Evolutionary conservation across 2,797 vertebrate species (phyloP), one percentile per base, ranked within the genome.

Genomic region (Xyrichtys novacula): DNA sequence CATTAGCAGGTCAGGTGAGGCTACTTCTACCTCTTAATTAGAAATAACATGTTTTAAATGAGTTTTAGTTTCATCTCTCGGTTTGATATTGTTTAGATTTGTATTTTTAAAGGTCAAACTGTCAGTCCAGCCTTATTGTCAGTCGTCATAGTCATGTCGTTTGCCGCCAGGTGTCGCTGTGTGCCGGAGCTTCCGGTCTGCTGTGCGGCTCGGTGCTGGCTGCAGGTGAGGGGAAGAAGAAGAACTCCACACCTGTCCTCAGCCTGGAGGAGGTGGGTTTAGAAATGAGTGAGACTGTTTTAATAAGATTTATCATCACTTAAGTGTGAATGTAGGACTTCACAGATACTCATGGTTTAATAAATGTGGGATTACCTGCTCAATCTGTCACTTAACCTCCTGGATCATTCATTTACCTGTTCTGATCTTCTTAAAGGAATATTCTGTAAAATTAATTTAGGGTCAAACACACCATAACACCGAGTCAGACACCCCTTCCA

Each of bases 201-300:
- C 74, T 95, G 73, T 80, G 94, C 56, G 72, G 94, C 74, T 91
- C 91, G 7, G 94, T 96, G 69, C 90, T 93, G 78, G 96, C 96
- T 17, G 90, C 93, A 55, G 67, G 88, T 1, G 93, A 96, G 64
- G 92, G 67, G 62, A 92, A 95, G 60, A 81, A 90, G 74, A 89
- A 88, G 59, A 92, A 66, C 65, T 73, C 28, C 0, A 60, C 42
- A 44, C 63, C 91, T 3, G 23, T 78, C 10, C 71, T 96, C 53
- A 95, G 90, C 85, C 76, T 94, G 38, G 93, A 97, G 76, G 95
- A 98, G 94, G 97, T 97, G 85, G 15, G 76, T 65, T 42, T 1
- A 50, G 11, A 46, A n/a, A n/a, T n/a, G n/a, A n/a, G n/a, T n/a
- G n/a, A n/a, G n/a, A n/a, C n/a, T n/a, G n/a, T n/a, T n/a, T n/a